Evolutionary conservation across 1,140 invertebrate genomes (phyloP).

Genomic region (Chionoecetes opilio): DNA sequence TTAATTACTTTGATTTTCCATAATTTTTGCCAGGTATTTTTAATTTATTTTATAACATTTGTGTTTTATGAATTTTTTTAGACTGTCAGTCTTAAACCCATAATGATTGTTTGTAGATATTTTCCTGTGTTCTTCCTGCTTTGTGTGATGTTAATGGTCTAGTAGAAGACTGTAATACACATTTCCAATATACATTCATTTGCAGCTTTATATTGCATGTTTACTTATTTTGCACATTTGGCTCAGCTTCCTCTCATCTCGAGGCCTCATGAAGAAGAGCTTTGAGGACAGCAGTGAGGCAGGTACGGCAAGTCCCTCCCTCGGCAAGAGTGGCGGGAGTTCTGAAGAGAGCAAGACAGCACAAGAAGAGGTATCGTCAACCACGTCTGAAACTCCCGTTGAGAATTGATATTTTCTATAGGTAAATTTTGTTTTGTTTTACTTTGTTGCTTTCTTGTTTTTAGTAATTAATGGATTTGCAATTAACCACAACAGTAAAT

Average conservation of each 20-base stretch:
- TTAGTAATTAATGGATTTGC: too few relatives aligned
- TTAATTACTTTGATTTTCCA: neutral
- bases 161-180: neutral
- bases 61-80: neutral
- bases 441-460: neutral
- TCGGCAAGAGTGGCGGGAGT: constrained; percentile 37
- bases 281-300: constrained; percentile 51
- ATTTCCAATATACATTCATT: neutral
- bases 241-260: constrained; percentile 72
- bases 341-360: neutral
- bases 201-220: constrained; percentile 55
- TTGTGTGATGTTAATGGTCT: neutral
- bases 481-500: too few relatives aligned
- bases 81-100: neutral
- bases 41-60: neutral
- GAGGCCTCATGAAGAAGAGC: constrained; percentile 67
- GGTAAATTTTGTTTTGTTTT: constrained; percentile 35
- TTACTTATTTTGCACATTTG: constrained; percentile 63
- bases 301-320: constrained; percentile 51
- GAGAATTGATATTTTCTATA: constrained; percentile 49
- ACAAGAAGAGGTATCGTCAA: neutral
- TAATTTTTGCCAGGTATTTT: neutral
- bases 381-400: constrained; percentile 11
- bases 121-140: neutral
- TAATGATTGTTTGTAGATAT: neutral